Conservation (phyloP, 1,140 invertebrate genomes). For the Acromyrmex echinatior region DNA sequence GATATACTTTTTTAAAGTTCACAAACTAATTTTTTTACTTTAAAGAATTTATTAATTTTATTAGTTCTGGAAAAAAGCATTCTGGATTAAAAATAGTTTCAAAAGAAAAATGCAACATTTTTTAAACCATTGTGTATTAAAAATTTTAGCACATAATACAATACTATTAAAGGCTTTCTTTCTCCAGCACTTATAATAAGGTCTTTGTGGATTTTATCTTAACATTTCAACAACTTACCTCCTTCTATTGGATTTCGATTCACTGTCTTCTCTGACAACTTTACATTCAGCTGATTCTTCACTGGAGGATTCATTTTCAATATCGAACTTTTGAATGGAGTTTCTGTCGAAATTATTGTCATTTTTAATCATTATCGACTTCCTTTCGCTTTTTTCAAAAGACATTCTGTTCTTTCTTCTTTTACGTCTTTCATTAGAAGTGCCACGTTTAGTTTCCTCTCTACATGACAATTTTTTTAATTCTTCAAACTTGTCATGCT, state of each 20-base stretch:
- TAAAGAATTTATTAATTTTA: no score
- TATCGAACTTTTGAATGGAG: conserved; percentile 58
- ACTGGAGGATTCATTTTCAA: conserved; percentile 64
- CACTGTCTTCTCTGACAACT: conserved; percentile 68
- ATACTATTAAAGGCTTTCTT: neutral
- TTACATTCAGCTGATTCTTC: conserved; percentile 63
- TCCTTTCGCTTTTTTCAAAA: conserved; percentile 64
- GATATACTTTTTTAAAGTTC: no score
- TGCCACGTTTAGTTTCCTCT: conserved; percentile 80
- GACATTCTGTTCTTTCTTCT: conserved; percentile 67
- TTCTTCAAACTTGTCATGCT: conserved; percentile 72
- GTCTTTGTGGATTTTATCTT: neutral
- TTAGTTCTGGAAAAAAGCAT: no score
- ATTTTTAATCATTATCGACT: conserved; percentile 66
- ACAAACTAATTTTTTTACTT: no score
- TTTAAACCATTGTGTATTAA: no score
- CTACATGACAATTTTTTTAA: conserved; percentile 66
- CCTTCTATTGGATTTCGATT: conserved; percentile 76
- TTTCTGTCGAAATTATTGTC: conserved; percentile 68
- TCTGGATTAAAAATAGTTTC: no score
- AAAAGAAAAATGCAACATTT: no score
- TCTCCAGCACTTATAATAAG: neutral
- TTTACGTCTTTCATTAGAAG: conserved; percentile 72
- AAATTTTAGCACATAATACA: no score
- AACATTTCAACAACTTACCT: conserved; percentile 66